A percentile compares a stretch with the other conserved stretches of the same genome.
Evolutionary conservation across 2,113 vertebrate species (phyloP).

Genomic region (Macrotus californicus): DNA sequence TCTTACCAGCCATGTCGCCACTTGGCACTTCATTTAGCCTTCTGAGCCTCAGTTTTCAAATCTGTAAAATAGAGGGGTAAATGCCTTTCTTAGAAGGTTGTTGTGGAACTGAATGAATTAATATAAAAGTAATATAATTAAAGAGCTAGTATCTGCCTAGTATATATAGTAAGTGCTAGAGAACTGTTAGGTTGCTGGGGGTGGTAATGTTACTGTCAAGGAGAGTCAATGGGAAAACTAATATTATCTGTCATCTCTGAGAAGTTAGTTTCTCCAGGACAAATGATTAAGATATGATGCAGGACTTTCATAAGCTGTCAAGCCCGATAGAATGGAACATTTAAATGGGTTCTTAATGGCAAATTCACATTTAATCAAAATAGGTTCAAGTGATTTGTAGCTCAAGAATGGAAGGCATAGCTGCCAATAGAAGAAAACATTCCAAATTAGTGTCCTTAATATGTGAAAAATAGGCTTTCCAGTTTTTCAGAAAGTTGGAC

Average conservation of each 20-base stretch:
- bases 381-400: neutral
- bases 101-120: neutral
- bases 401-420: neutral
- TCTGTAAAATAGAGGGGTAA: neutral
- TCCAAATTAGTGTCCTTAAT: slow-evolving; percentile 5
- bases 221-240: neutral
- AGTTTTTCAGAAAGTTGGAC: neutral
- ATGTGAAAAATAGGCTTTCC: neutral
- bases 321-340: neutral
- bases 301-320: slow-evolving; percentile 2
- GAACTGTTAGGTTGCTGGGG: neutral
- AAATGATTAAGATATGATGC: neutral
- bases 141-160: neutral
- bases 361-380: slow-evolving; percentile 5
- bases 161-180: neutral
- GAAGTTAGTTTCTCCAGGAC: neutral
- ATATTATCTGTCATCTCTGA: neutral
- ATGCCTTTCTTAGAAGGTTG: neutral
- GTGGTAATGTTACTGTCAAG: neutral
- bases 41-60: neutral
- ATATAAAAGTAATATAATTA: neutral
- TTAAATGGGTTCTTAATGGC: neutral
- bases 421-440: neutral
- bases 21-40: neutral
- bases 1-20: neutral